Evolutionary conservation across 1,140 invertebrate species (phyloP), one percentile per base, ranked within the genome.

Genomic region (Cotesia vestalis): DNA sequence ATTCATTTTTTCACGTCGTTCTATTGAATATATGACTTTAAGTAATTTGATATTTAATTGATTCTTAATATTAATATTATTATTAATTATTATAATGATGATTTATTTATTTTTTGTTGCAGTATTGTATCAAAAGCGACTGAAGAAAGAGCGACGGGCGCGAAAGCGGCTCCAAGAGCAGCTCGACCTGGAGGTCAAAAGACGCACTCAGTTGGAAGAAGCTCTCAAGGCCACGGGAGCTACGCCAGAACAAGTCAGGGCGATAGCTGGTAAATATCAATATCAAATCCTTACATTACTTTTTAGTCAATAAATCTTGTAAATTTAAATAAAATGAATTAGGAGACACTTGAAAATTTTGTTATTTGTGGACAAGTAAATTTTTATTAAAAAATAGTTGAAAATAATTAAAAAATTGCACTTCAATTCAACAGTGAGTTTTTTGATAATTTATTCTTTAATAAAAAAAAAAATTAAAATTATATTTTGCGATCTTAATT

Each of bases 121-220:
- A 96, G 95, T 94, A 70, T 88, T 94, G 74, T 94, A 95, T 83
- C 94, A 96, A 83, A 96, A 95, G 80, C 91, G 95, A 51, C 88
- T 96, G 82, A 92, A 94, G 86, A 94, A 94, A 79, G 95, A 96
- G 83, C 91, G 93, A 76, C 92, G 94, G 81, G 91, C 92, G 35
- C 90, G 95, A 75, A 91, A 93, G 78, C 90, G 92, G 73, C 88
- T 95, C 35, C 94, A 96, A 80, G 94, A 96, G 73, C 94, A 96
- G 77, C 83, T 96, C 69, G 94, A 95, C 69, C 80, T 91, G 69
- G 93, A 95, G 84, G 87, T 92, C 73, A 94, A 94, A 82, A 89
- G 92, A 83, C 89, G 93, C 78, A 88, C 89, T 68, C 93, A 94
- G 79, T 89, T 94, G 68, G 93, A 95, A 81, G 94, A 94, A 71